Percentiles rank a stretch among this genome's conserved stretches.
phyloP scores from a whole-genome alignment of 2,797 vertebrate species.

The Cynodonichthys magdalenae region DNA sequence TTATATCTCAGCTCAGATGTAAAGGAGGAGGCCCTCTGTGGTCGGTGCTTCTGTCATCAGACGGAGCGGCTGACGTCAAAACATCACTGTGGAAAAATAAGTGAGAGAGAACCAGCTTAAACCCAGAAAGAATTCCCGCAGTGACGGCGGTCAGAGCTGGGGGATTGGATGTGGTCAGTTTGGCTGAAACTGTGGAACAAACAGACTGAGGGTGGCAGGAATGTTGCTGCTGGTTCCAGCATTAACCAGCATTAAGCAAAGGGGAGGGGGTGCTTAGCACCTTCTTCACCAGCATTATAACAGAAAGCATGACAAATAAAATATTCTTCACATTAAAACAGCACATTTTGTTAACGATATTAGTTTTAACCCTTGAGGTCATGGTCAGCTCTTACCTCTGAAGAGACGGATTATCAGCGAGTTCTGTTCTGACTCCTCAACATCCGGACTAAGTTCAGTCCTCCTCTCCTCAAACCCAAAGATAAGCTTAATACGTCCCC shows the following conservation, averaged over 20 bases:
- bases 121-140: constrained; percentile 29
- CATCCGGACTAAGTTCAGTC: constrained; percentile 65
- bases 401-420: constrained; percentile 45
- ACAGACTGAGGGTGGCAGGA: constrained; percentile 65
- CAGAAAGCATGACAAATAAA: constrained; percentile 34
- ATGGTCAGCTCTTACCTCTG: constrained; percentile 60
- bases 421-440: constrained; percentile 52
- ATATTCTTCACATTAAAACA: constrained; percentile 16
- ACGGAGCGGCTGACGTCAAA: constrained; percentile 39
- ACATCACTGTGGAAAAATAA: not conserved
- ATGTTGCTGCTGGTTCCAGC: constrained; percentile 74
- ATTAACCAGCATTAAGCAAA: constrained; percentile 79
- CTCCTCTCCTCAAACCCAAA: constrained; percentile 42
- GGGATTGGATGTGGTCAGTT: constrained; percentile 66
- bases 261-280: constrained; percentile 59
- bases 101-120: constrained; percentile 40
- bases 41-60: constrained; percentile 28
- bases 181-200: constrained; percentile 68
- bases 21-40: constrained; percentile 18
- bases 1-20: constrained; percentile 34
- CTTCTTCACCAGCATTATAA: constrained; percentile 34
- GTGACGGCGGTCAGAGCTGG: constrained; percentile 35
- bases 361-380: constrained; percentile 8
- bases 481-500: constrained; percentile 69
- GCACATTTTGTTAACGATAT: too few species aligned